phyloP scores from a whole-genome alignment of 2,888 invertebrate genomes.

The Alsophila aescularia region DNA sequence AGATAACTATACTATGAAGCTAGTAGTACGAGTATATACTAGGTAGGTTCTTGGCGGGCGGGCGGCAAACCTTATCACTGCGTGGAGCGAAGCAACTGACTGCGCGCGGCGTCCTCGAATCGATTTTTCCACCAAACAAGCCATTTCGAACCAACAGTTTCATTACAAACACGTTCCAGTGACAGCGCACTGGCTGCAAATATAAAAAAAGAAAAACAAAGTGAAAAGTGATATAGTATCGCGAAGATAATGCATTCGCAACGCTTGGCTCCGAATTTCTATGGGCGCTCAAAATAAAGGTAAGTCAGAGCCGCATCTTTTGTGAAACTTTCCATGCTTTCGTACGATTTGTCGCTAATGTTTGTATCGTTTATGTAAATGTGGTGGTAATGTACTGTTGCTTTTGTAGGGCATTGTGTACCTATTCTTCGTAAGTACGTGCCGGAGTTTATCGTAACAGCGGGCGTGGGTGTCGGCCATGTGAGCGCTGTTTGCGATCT shows the following conservation, averaged over 20 bases:
- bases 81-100: slow-evolving; percentile 49
- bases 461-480: slow-evolving; percentile 72
- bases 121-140: slow-evolving; percentile 79
- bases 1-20: neutral
- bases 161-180: slow-evolving; percentile 73
- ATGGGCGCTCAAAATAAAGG: slow-evolving; percentile 81
- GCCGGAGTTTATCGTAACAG: slow-evolving; percentile 66
- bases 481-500: slow-evolving; percentile 67
- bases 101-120: slow-evolving; percentile 75
- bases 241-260: slow-evolving; percentile 63
- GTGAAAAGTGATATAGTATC: slow-evolving; percentile 55
- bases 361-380: slow-evolving; percentile 43
- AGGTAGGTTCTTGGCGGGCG: slow-evolving; percentile 32
- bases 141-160: slow-evolving; percentile 70
- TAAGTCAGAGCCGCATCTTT: slow-evolving; percentile 46
- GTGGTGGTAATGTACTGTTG: slow-evolving; percentile 11
- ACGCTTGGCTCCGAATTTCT: slow-evolving; percentile 42
- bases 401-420: slow-evolving; percentile 51
- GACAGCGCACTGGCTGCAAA: slow-evolving; percentile 43
- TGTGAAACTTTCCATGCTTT: slow-evolving; percentile 12
- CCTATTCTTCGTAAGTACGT: slow-evolving; percentile 48
- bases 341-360: slow-evolving; percentile 11
- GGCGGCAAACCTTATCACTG: slow-evolving; percentile 65
- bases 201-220: slow-evolving; percentile 39
- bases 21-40: neutral